Evolutionary conservation across 2,888 invertebrate genomes (phyloP).

Genomic region (Leucophenga montana): DNA sequence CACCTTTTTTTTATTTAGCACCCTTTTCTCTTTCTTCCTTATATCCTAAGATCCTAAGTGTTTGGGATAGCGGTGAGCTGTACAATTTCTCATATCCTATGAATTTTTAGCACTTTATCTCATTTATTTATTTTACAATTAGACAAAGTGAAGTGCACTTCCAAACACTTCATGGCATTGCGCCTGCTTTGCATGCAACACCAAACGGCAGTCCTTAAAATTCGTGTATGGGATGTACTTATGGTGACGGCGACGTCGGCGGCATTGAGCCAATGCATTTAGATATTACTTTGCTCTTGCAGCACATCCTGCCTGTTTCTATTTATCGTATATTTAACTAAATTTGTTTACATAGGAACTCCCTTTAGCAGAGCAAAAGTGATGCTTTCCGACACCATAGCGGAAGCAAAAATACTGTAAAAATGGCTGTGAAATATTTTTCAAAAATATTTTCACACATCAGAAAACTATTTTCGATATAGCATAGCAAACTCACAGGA

Average conservation of each 20-base stretch:
- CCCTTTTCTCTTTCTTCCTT: not conserved
- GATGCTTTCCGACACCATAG: not conserved
- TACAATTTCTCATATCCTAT: not conserved
- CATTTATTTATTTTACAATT: constrained; percentile 64
- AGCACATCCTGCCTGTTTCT: too few relatives aligned
- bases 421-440: constrained; percentile 5
- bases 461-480: constrained; percentile 2
- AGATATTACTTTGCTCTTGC: too few relatives aligned
- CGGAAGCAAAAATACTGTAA: not conserved
- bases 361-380: too few relatives aligned
- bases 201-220: too few relatives aligned
- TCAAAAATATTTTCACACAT: constrained; percentile 16
- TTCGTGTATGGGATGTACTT: too few relatives aligned
- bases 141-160: constrained; percentile 60
- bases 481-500: not conserved
- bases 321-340: too few relatives aligned
- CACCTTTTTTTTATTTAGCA: constrained; percentile 23
- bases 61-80: constrained; percentile 32
- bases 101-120: constrained; percentile 47
- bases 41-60: constrained; percentile 34
- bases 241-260: too few relatives aligned
- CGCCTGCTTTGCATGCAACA: too few relatives aligned
- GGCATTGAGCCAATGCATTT: too few relatives aligned
- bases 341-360: too few relatives aligned
- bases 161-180: constrained; percentile 17